Base-by-base conservation (phyloP, 2,113 vertebrate genomes). In the Cnemophilus loriae region DNA sequence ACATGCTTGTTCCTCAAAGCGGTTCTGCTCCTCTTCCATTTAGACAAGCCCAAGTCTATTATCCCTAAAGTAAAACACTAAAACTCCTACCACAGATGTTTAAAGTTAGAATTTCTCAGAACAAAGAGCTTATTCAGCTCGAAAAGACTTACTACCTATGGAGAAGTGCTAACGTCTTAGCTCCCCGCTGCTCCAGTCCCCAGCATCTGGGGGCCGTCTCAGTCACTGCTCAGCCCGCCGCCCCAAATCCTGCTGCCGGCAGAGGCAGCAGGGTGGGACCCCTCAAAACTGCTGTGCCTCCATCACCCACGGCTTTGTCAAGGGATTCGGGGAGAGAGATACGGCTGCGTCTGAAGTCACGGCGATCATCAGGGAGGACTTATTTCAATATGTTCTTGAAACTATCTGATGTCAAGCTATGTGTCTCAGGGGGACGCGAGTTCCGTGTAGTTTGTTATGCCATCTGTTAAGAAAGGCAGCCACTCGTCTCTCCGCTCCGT, bases 371-470 rank as follows among this genome's bases (percentile, higher is more conserved):
- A 42, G 97, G 97, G 97, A 97, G 97, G 97, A 93, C 95, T 97
- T 97, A 92, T 39, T 96, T 96, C 97, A 97, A 97, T 96, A 97
- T 98, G 97, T 97, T 97, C 96, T 84, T 96, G 96, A 89, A 98
- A 89, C 89, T 95, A 95, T 96, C 92, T 95, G 94, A 96, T 97
- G 97, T 97, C 97, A 97, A 96, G 96, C 65, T 97, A 50, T 33
- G 14, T 9, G 97, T 97, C 97, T 95, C 97, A 44, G 84, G 97
- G 95, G 95, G 94, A 87, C 3, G 13, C 1, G 14, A 14, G 27
- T 39, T 97, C 89, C 84, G 42, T 91, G 94, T 94, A 96, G 96
- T 93, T 97, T 97, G 96, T 94, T 96, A 22, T 87, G 97, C 97
- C 97, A 98, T 98, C 97, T 98, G 97, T 96, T 97, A 74, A 68